Conservation (phyloP, 1,140 invertebrate species). For the Brachionus sp. region DNA sequence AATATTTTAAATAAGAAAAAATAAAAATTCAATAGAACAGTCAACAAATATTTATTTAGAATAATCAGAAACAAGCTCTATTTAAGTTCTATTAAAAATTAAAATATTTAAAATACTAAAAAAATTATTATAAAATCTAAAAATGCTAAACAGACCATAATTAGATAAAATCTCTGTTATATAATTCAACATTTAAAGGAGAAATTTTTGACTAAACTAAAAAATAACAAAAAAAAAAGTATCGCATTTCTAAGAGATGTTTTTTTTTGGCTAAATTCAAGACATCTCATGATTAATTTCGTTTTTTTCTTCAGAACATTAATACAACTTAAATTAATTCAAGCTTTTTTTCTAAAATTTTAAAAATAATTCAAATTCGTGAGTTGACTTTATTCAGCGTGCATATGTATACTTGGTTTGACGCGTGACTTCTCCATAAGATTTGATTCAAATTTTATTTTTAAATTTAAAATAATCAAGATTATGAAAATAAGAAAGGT, state of each 20-base stretch:
- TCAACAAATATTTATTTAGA: not conserved
- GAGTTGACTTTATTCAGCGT: not conserved
- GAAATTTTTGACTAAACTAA: not conserved
- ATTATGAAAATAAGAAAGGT: slow-evolving; percentile 10
- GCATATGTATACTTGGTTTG: not conserved
- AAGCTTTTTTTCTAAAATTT: not conserved
- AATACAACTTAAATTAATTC: not conserved
- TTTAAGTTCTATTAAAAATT: not conserved
- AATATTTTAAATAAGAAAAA: no score
- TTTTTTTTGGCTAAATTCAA: not conserved
- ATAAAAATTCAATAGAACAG: no score
- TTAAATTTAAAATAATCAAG: not conserved
- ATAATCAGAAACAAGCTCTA: not conserved
- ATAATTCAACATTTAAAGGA: not conserved
- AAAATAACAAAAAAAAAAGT: not conserved
- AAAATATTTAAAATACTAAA: not conserved
- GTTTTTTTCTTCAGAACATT: not conserved
- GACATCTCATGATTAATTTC: not conserved
- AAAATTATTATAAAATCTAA: not conserved
- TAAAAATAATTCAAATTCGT: not conserved
- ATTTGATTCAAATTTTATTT: not conserved
- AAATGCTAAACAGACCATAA: not conserved
- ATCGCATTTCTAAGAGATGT: not conserved
- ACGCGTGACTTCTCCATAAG: not conserved
- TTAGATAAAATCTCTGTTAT: not conserved